phyloP scores from a whole-genome alignment of 1,140 invertebrate species.

The Ooceraea biroi region DNA sequence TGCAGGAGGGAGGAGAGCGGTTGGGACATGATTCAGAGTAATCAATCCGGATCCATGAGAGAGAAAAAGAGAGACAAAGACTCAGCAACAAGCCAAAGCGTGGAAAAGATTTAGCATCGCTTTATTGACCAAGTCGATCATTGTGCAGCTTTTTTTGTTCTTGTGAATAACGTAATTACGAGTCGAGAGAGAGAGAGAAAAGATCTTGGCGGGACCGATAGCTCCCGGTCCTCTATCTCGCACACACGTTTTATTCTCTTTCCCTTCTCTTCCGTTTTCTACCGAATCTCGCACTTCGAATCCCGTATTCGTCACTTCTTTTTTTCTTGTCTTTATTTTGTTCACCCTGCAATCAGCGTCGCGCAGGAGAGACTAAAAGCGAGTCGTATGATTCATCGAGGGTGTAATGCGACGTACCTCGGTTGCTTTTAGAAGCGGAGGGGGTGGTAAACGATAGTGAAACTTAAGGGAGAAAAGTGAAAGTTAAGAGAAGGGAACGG shows the following conservation, averaged over 20 bases:
- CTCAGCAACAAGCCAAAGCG: conserved; percentile 54
- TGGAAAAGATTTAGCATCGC: conserved; percentile 52
- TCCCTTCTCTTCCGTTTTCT: conserved; percentile 54
- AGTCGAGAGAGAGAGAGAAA: conserved; percentile 42
- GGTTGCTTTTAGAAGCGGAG: conserved; percentile 52
- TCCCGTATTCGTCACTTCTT: background rate
- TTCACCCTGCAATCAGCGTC: background rate
- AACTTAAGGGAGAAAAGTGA: background rate
- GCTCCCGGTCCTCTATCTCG: conserved; percentile 8
- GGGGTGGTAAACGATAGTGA: conserved; percentile 44
- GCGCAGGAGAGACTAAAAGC: conserved; percentile 49
- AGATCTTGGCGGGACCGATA: conserved; percentile 11
- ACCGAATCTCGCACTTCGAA: conserved; percentile 15
- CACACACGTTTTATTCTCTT: conserved; percentile 52
- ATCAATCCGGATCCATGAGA: background rate
- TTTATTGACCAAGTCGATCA: conserved; percentile 65
- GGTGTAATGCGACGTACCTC: conserved; percentile 24
- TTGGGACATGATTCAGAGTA: conserved; percentile 2
- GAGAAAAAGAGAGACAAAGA: conserved; percentile 64
- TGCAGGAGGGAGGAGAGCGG: background rate
- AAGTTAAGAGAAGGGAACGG: background rate
- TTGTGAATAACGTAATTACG: conserved; percentile 36
- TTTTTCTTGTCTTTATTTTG: background rate
- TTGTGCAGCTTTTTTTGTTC: conserved; percentile 61
- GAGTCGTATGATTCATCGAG: conserved; percentile 37